Base-by-base conservation (phyloP, 2,888 invertebrate genomes). In the Pharmacophagus antenor region DNA sequence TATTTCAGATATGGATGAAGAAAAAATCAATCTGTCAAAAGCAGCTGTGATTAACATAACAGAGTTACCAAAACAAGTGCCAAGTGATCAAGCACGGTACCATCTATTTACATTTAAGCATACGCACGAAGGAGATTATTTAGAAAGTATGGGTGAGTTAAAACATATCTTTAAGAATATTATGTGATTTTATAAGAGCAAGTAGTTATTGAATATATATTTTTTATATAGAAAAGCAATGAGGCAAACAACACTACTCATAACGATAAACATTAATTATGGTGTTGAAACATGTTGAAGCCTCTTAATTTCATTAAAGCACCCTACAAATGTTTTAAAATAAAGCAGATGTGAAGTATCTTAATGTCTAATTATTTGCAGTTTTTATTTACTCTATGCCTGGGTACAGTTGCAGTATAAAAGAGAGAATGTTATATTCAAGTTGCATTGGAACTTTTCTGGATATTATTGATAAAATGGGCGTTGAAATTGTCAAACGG, bases 321-420 rank as follows among this genome's bases (percentile, higher is more conserved):
- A n/a, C n/a, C n/a, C n/a, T n/a, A n/a, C n/a, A n/a, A n/a, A n/a
- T n/a, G n/a, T n/a, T n/a, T 25, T 25, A 7, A 25, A 5, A 31
- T 15, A 15, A 31, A 3, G 10, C 2, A 12, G 31, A 31, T 31
- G 10, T 10, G 7, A 7, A 31, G 15, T 15, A n/a, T 37, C 2
- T n/a, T 37, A 37, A 37, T 37, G n/a, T n/a, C 3, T 37, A 37
- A 27, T 27, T 27, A 10, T 37, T 37, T 61, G 58, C 89, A 97
- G 97, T 99, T 63, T 99, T 99, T 85, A 96, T 99, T 75, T 99
- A 99, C 88, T 98, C 99, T 8, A 98, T 99, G 96, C 99, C 99
- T 3, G 98, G 99, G 4, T 98, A 98, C 83, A 95, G 92, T 64
- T 98, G 98, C 82, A 95, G 98, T 64, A 97, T 99, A 71, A 99